Evolutionary conservation across 2,888 invertebrate species (phyloP), one percentile per base, ranked within the genome.

Genomic region (Tupiocoris notatus): DNA sequence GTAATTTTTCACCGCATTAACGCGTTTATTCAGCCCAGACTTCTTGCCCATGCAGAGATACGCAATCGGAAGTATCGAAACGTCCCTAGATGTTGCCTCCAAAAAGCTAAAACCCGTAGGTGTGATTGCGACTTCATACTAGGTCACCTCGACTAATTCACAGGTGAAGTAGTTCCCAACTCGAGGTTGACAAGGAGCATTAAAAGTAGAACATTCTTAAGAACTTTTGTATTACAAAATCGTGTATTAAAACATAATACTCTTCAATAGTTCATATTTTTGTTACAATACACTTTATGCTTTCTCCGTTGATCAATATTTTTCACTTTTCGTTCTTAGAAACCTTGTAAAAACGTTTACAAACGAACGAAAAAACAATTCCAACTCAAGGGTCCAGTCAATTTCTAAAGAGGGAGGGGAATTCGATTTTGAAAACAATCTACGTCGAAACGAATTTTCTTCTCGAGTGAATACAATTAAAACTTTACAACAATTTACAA

Each of bases 261-360:
- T 80, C 80, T 80, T 80, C 71, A 79, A 62, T 73, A 73, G 73
- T 73, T 73, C 73, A 73, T 73, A 73, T 73, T 73, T 80, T 79
- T 80, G 77, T 78, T 80, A 79, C 79, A 80, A 76, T 78, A 79
- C 77, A 79, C 89, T 90, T 68, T 68, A 21, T 68, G 54, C 57
- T 70, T 73, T 21, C 73, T 73, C 73, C 73, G 39, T 57, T 57
- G n/a, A 73, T 73, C 73, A 71, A 61, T 71, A 20, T 73, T 73
- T 70, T 70, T 18, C 59, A 18, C 20, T 59, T 59, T 59, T 59
- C 20, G n/a, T 20, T 18, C 63, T n/a, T 39, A 73, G 39, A 62
- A 73, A 73, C 56, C n/a, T 59, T n/a, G 17, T 59, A 59, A 59
- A 59, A n/a, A 6, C 70, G 54, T 54, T 57, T 67, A 57, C 56